Evolutionary conservation across 2,113 vertebrate genomes (phyloP).

Genomic region (Circaetus cinerascens): DNA sequence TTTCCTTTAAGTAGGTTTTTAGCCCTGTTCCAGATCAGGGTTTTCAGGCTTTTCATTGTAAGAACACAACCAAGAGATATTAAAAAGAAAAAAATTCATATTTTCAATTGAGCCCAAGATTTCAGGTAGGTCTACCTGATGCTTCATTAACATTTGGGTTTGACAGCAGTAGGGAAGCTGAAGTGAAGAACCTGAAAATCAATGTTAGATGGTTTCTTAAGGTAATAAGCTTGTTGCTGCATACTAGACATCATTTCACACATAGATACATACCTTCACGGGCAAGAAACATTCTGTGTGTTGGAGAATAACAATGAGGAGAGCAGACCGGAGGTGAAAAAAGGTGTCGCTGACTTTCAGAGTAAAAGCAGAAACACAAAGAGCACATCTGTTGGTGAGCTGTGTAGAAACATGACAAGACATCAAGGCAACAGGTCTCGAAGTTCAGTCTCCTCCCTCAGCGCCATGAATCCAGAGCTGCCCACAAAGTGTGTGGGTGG

Average conservation of each 20-base stretch:
- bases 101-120: not conserved
- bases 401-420: not conserved
- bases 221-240: not conserved
- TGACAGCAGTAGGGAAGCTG: not conserved
- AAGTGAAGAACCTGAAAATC: not conserved
- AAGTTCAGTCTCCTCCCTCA: not conserved
- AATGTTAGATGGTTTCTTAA: not conserved
- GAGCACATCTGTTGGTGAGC: accelerated
- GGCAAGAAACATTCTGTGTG: not conserved
- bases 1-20: not conserved
- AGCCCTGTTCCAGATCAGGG: not conserved
- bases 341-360: accelerated
- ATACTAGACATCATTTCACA: not conserved
- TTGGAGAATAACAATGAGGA: not conserved
- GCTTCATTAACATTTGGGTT: not conserved
- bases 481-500: accelerated
- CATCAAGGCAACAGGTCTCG: not conserved
- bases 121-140: not conserved
- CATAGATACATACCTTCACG: not conserved
- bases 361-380: not conserved
- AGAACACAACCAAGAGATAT: not conserved
- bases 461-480: accelerated
- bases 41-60: not conserved
- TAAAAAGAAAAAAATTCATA: not conserved
- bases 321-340: not conserved